phyloP scores from a whole-genome alignment of 1,140 invertebrate genomes.

The Drosophila quadrilineata region DNA sequence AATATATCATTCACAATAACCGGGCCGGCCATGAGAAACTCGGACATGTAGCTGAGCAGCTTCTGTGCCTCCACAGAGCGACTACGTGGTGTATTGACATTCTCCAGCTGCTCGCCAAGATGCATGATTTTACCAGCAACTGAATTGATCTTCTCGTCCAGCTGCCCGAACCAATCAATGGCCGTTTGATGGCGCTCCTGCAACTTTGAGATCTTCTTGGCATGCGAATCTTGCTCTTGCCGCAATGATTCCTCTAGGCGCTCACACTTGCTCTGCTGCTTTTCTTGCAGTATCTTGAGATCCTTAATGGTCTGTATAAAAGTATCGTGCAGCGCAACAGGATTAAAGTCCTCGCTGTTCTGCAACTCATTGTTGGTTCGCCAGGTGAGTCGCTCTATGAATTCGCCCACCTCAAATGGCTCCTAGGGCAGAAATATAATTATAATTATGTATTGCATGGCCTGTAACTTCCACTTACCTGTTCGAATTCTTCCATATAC shows the following conservation, averaged over 20 bases:
- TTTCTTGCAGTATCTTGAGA: conserved; percentile 88
- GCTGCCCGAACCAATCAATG: conserved; percentile 93
- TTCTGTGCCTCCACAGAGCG: conserved; percentile 97
- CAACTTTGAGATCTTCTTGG: conserved; percentile 90
- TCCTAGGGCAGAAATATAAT: conserved; percentile 84
- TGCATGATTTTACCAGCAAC: conserved; percentile 98
- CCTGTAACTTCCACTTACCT: conserved; percentile 82
- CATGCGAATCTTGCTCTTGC: conserved; percentile 93
- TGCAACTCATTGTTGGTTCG: conserved; percentile 91
- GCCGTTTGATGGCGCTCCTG: conserved; percentile 91
- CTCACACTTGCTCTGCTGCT: conserved; percentile 94
- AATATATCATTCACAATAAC: conserved; percentile 91
- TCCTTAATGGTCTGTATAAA: conserved; percentile 95
- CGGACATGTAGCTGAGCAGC: conserved; percentile 95
- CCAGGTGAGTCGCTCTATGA: conserved; percentile 98
- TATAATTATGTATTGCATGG: neutral
- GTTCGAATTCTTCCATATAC: conserved; percentile 91
- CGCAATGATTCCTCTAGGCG: conserved; percentile 90
- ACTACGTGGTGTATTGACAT: conserved; percentile 96
- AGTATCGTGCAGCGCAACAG: conserved; percentile 91
- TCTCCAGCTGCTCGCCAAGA: conserved; percentile 98
- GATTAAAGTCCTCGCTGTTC: conserved; percentile 87
- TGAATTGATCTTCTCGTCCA: conserved; percentile 97
- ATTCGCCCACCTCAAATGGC: conserved; percentile 97
- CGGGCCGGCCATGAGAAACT: conserved; percentile 94